Evolutionary conservation across 2,113 vertebrate species (phyloP), one percentile per base, ranked within the genome.

Genomic region (Amphiprion percula): DNA sequence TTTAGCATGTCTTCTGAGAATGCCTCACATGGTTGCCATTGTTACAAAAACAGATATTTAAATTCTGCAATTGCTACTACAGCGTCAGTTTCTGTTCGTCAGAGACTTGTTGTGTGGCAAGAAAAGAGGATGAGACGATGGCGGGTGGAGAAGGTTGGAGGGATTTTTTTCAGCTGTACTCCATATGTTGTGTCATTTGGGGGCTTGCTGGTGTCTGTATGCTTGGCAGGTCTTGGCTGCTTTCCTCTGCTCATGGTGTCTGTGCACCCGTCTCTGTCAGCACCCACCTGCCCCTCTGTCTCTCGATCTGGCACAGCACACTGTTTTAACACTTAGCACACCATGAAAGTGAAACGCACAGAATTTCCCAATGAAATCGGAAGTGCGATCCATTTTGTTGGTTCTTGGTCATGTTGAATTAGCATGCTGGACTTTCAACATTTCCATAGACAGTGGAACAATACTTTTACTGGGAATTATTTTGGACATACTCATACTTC

Each of bases 151-250:
- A 49, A 64, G 60, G 83, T 68, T 3, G 72, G 84, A 72, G 73
- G 74, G 74, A 62, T 8, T 37, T 62, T 73, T 80, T 74, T 89
- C 74, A 78, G 73, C 80, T 77, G 70, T 63, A 74, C 87, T 91
- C 88, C 93, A 91, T 92, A 91, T 91, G 92, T 82, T 88, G 77
- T 89, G 88, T 90, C 88, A 88, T 92, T 90, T 86, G 82, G 88
- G 82, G 76, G 39, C 72, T 80, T 49, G 75, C 68, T 84, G 86
- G 86, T 88, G 85, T 82, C 79, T 84, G 73, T 80, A 54, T 78
- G 76, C 81, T 79, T 88, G 90, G 90, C 91, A 90, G 83, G 77
- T 83, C 79, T 89, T 87, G 84, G 83, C 84, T 82, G 71, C 55
- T 58, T 88, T 72, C 74, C 85, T 81, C 74, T 82, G 74, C 83